Base-by-base conservation (phyloP, 2,113 vertebrate genomes). In the Sander lucioperca region DNA sequence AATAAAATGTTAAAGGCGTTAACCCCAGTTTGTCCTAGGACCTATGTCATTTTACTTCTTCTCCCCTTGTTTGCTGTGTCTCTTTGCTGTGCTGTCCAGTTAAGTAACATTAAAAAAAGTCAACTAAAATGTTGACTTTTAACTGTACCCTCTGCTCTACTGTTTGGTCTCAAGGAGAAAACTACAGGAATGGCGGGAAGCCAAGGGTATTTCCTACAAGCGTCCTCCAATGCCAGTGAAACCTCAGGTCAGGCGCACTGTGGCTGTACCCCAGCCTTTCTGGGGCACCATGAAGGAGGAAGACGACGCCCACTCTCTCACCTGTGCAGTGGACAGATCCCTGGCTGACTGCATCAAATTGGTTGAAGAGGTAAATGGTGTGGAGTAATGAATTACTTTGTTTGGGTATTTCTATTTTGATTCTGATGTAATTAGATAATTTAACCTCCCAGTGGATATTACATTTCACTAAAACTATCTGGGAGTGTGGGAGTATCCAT, bases 191-290 rank as follows among this genome's bases (percentile, higher is more conserved):
- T 99, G 98, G 98, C 68, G 96, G 33, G 93, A 94, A 51, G 89
- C 96, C 21, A 97, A 94, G 72, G 97, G 98, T 1, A 97, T 96
- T 88, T 91, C 90, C 0, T 99, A 99, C 92, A 99, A 99, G 75
- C 96, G 97, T 2, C 98, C 98, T 0, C 95, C 98, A 0, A 97
- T 99, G 97, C 79, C 11, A 0, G 77, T 94, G 33, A 87, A 88
- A 12, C 94, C 95, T 58, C 71, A 21, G 18, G 80, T 87, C 9
- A 88, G 91, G 25, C 88, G 91, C 47, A 88, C 89, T 0, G 76
- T 89, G 21, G 82, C 74, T 0, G 14, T 58, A 4, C 68, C 84
- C 9, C 86, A 88, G 30, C 93, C 95, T 3, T 96, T 95, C 91
- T 95, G 95, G 93, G 86, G 91, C 1, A 61, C 86, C 7, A 88